Base-by-base conservation (phyloP, 2,113 vertebrate species). In the Hucho hucho region DNA sequence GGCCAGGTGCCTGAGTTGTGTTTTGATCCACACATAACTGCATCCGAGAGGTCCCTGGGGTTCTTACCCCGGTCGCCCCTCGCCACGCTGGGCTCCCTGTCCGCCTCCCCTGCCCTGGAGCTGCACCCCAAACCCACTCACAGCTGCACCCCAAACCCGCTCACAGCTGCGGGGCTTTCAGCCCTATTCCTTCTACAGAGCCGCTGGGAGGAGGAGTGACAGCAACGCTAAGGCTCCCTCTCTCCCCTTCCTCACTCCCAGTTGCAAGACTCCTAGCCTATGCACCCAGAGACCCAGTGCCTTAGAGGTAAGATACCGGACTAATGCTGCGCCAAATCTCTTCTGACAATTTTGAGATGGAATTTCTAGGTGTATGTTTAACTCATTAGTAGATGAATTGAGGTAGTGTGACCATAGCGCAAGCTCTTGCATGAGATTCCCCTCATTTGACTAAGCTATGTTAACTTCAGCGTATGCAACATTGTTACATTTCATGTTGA, bases 1-100 rank as follows among this genome's bases (percentile, higher is more conserved):
- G 73, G 71, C 83, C 88, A 88, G 88, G 83, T 88, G 86, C 81
- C 74, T 87, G 75, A 91, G 59, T 88, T 90, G n/a, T 66, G 72
- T 83, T 84, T 87, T 88, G 75, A 72, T 84, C 64, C 4, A 69
- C 29, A 82, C 12, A 53, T 83, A 92, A 89, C 84, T 83, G 79
- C 69, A 3, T 71, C 28, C 5, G 85, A 85, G 66, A 87, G 83
- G 81, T 89, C 81, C 0, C 13, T 13, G 75, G 78, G 80, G 74
- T 73, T 24, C 59, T 76, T 84, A 75, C 75, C 80, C 56, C 46
- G 47, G 76, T 90, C 87, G 64, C 83, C 90, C 37, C 53, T 87
- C 81, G 89, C 75, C 79, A 91, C 84, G 3, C 86, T 75, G 72
- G 83, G 73, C 77, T 86, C 79, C 76, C 77, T 87, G 47, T 84